A percentile compares a stretch with the other conserved stretches of the same genome.
phyloP scores from a whole-genome alignment of 2,888 invertebrate species.

The Polydrusus pterygomalis region DNA sequence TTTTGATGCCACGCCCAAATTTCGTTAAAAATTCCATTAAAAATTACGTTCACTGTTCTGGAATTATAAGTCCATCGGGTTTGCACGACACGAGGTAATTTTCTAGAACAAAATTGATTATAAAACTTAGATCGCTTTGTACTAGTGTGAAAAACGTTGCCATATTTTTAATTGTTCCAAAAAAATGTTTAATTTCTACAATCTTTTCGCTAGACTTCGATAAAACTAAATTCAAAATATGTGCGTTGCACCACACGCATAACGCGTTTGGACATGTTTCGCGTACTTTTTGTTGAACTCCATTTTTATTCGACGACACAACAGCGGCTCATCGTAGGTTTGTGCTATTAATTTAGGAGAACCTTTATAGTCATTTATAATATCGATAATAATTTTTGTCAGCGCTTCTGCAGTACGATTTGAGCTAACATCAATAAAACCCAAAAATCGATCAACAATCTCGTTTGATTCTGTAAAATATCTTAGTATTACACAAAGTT shows the following conservation, averaged over 20 bases:
- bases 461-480: conserved; percentile 42
- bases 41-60: conserved; percentile 35
- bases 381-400: conserved; percentile 54
- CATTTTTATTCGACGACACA: conserved; percentile 59
- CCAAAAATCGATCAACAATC: conserved; percentile 60
- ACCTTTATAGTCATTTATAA: conserved; percentile 58
- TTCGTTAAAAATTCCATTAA: too few species aligned
- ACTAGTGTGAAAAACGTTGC: conserved; percentile 59
- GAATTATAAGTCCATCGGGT: conserved; percentile 56
- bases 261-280: conserved; percentile 50
- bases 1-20: too few species aligned
- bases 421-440: conserved; percentile 61
- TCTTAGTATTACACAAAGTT: conserved; percentile 42
- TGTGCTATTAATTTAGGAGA: conserved; percentile 62
- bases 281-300: conserved; percentile 62
- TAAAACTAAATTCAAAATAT: conserved; percentile 55
- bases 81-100: conserved; percentile 49
- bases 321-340: conserved; percentile 63
- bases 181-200: conserved; percentile 61
- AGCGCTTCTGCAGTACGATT: conserved; percentile 58
- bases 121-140: conserved; percentile 56
- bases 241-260: conserved; percentile 52
- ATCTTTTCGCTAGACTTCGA: conserved; percentile 59
- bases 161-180: conserved; percentile 58
- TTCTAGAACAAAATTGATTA: conserved; percentile 42